Evolutionary conservation across 1,140 invertebrate species (phyloP).

Genomic region (Bilobella aurantiaca): DNA sequence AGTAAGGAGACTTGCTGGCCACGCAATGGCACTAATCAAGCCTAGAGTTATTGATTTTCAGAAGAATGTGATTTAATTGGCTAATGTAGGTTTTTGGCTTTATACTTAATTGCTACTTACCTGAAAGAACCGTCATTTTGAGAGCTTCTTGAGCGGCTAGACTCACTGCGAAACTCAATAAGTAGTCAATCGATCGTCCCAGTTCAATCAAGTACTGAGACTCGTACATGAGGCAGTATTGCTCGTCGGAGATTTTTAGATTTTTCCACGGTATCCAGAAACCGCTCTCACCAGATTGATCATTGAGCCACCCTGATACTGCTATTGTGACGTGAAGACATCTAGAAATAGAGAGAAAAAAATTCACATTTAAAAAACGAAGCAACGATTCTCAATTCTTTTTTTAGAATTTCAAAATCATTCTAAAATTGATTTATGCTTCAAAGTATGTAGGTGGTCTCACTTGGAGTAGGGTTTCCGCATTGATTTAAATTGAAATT

Average conservation of each 20-base stretch:
- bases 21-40: constrained; percentile 54
- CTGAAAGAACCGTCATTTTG: constrained; percentile 58
- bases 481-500: constrained; percentile 55
- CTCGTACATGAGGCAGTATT: constrained; percentile 60
- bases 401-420: background rate
- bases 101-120: constrained; percentile 38
- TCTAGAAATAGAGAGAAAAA: constrained; percentile 15
- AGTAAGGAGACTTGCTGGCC: constrained; percentile 56
- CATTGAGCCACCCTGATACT: constrained; percentile 56
- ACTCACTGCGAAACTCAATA: constrained; percentile 53
- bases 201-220: constrained; percentile 56
- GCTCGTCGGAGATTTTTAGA: constrained; percentile 52
- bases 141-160: constrained; percentile 62
- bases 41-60: too few relatives aligned
- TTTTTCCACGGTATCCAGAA: constrained; percentile 51
- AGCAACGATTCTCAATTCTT: background rate
- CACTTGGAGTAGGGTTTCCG: constrained; percentile 33
- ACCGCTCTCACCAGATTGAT: constrained; percentile 41
- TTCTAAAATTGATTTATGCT: background rate
- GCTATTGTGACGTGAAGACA: constrained; percentile 56
- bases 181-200: constrained; percentile 54
- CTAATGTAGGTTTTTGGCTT: too few relatives aligned
- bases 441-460: too few relatives aligned
- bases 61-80: too few relatives aligned
- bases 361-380: too few relatives aligned